Evolutionary conservation across 1,140 invertebrate species (phyloP), one percentile per base, ranked within the genome.

Genomic region (Drosophila mojavensis): DNA sequence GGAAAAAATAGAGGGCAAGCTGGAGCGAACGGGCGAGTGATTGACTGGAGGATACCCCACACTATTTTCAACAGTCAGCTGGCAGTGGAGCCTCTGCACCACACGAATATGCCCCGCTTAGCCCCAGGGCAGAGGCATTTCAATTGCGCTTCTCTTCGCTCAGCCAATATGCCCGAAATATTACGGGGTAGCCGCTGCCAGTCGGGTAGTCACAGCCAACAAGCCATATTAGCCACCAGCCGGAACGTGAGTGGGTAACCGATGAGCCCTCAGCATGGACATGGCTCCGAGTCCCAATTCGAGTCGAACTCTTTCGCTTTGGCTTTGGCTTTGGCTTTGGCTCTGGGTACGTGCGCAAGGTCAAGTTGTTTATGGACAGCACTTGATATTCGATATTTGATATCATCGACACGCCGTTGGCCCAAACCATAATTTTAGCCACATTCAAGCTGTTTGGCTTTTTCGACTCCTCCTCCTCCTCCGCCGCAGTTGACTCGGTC

Each of bases 331-430:
- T 5, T 33, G 33, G 33, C 33, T 33, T 7, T 50, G 47, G 17
- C 47, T 30, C 24, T 50, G 45, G 74, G 45, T 86, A 88, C 83
- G 83, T 88, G 83, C 83, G 79, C 83, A 88, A 88, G 83, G 83
- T 88, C 83, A 88, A 88, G 83, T 88, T 88, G 83, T 88, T 88
- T 88, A 88, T 88, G 83, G 83, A 66, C 79, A 71, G 69, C 79
- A 88, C 82, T 86, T 88, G 79, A 86, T 88, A 88, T 73, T 86
- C 74, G 81, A 85, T 85, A 88, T 73, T 86, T 69, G 81, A 85
- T 85, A 85, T 86, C 82, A 82, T 86, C 71, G 81, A 67, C 67
- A 68, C 45, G 45, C 59, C 71, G 41, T 61, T 39, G 59, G 53
- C 67, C 39, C 39, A 56, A 50, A 50, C 51, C 54, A 68, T 15